A percentile compares a stretch with the other conserved stretches of the same genome.
Conservation (phyloP, 2,113 vertebrate genomes). For the Atherinomorus stipes region DNA sequence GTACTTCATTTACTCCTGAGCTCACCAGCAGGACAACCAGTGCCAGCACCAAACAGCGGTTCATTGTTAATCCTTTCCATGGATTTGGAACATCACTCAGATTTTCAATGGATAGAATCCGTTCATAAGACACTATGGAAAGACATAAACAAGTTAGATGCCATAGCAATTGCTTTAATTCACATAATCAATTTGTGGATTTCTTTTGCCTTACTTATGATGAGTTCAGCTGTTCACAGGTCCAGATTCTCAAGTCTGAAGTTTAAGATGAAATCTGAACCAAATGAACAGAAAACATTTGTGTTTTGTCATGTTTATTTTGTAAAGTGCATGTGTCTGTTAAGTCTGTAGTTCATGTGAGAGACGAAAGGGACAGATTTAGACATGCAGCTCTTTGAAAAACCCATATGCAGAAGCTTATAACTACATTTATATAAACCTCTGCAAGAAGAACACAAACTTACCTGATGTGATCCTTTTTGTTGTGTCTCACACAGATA, state of each 20-base stretch:
- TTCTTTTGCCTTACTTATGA: slow-evolving; percentile 59
- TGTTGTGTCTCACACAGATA: background rate
- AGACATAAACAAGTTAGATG: slow-evolving; percentile 10
- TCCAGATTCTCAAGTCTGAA: slow-evolving; percentile 1
- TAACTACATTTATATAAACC: background rate
- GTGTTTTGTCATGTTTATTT: background rate
- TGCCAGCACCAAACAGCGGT: slow-evolving; percentile 89
- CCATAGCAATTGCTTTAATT: background rate
- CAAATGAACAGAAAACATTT: background rate
- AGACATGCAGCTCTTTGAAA: slow-evolving; percentile 39
- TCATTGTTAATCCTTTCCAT: slow-evolving; percentile 91
- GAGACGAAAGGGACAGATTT: slow-evolving; percentile 46
- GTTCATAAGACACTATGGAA: slow-evolving; percentile 73
- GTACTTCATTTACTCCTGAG: slow-evolving; percentile 87
- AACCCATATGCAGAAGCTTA: background rate
- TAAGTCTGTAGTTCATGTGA: slow-evolving; percentile 2
- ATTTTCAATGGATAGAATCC: slow-evolving; percentile 74
- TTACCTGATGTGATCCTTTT: slow-evolving; percentile 50
- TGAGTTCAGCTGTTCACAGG: slow-evolving; percentile 6
- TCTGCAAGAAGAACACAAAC: slow-evolving; percentile 16
- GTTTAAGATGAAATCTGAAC: background rate
- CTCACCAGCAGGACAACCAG: slow-evolving; percentile 87
- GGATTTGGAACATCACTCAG: slow-evolving; percentile 82
- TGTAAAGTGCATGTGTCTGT: background rate
- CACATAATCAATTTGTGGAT: background rate